Base-by-base conservation (phyloP, 2,888 invertebrate genomes). In the Chymomyza amoena region DNA sequence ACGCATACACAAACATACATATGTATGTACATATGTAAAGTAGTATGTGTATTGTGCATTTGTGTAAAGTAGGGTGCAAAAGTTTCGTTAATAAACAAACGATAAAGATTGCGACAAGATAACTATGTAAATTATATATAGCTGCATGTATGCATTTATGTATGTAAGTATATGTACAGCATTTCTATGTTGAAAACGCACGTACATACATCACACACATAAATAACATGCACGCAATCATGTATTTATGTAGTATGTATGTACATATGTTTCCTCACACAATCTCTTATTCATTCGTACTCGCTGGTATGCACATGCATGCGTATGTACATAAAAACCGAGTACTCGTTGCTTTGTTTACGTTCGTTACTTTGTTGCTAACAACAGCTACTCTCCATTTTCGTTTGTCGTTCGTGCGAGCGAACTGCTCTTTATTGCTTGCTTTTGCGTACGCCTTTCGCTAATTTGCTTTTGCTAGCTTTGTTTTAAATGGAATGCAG, bases 261-360 rank as follows among this genome's bases (percentile, higher is more conserved):
- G 4, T 7, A 32, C 5, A 6, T 32, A 32, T 32, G 32, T 32
- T 25, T 2, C 32, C n/a, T 39, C 32, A 59, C 32, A 50, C 39
- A 9, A 36, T 45, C 13, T 45, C 39, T 45, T 13, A 13, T 45
- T 45, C 39, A 45, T 13, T 13, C 39, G 64, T 36, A 50, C 57
- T 20, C 57, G 32, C 9, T 32, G 2, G 1, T 32, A 64, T 60
- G 61, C 54, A 25, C 25, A 20, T 60, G 63, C 57, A 54, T 54
- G 50, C 15, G 4, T 50, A 51, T n/a, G 13, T 54, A 56, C 28
- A n/a, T 15, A 65, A 13, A 36, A 36, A 9, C 10, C 10, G 70
- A 73, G 77, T 77, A 80, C 68, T 61, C 70, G 63, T 80, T 80
- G 67, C 78, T 74, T 69, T 67, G 54, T 60, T 57, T 70, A 54